Base-by-base conservation (phyloP, 2,797 vertebrate genomes). In the Atherinosoma microstoma region DNA sequence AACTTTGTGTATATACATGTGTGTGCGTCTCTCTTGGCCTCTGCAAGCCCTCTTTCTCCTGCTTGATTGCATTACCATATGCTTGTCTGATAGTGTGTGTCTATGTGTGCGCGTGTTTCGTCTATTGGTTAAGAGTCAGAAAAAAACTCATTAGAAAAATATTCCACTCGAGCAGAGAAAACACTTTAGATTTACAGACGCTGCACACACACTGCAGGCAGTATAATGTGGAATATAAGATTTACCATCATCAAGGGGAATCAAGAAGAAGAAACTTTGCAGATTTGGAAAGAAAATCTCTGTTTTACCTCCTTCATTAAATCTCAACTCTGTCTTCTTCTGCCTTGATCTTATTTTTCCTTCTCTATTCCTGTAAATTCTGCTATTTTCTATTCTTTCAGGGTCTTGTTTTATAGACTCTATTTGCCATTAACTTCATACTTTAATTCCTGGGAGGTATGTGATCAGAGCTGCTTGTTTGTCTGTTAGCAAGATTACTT, bases 121-220 rank as follows among this genome's bases (percentile, higher is more conserved):
- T 29, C 34, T 64, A 18, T 47, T 63, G 58, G 47, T 73, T 64
- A 62, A 8, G 47, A 67, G 47, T 70, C 62, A 65, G 69, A 75
- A 57, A 84, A 87, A 79, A 70, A 63, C 59, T 83, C 70, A 82
- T 89, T 90, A 81, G 73, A 87, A 78, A 89, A 85, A 84, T 87
- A 70, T 85, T 90, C 80, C 73, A 75, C n/a, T 84, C 24, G 74
- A 79, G 82, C 78, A 90, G 84, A 82, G 83, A 89, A 90, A 91
- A 86, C 78, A 30, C 59, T 22, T 63, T 74, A 69, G 84, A 86
- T 89, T 89, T 79, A 77, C 35, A 47, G 38, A 73, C 66, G 70
- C 73, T 58, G 38, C 67, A 67, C 29, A 57, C 54, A 64, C 24
- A 24, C 70, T 67, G 58, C 72, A 58, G 57, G 58, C 78, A 12